Evolutionary conservation across 2,113 vertebrate species (phyloP).

Genomic region (Campylomormyrus numenius): DNA sequence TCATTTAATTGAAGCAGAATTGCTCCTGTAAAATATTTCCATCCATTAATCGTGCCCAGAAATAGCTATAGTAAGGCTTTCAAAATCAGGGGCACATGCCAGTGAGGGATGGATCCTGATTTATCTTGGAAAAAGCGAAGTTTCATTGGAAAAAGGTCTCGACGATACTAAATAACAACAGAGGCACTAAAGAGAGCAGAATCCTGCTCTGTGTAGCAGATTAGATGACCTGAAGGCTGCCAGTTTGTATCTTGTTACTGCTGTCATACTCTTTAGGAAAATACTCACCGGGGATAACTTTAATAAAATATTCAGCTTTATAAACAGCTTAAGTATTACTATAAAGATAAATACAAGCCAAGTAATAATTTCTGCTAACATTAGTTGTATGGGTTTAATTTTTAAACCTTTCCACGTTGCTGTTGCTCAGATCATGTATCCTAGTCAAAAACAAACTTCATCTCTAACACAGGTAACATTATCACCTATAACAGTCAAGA

Average conservation of each 20-base stretch:
- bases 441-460: not conserved
- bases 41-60: not conserved
- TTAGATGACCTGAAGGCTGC: not conserved
- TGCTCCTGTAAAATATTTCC: slow-evolving; percentile 1
- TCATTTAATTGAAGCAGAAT: not conserved
- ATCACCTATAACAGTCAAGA: not conserved
- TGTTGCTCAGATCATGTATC: not conserved
- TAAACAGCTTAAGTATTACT: not conserved
- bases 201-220: not conserved
- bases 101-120: not conserved
- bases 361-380: not conserved
- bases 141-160: not conserved
- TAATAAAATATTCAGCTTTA: not conserved
- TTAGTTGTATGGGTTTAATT: not conserved
- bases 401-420: not conserved
- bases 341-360: not conserved
- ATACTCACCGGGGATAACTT: not conserved
- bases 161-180: not conserved
- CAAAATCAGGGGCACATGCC: not conserved
- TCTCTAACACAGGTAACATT: not conserved
- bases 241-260: not conserved
- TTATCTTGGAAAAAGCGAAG: not conserved
- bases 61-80: not conserved
- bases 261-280: not conserved
- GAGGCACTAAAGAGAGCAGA: not conserved